Evolutionary conservation across 2,113 vertebrate genomes (phyloP).

Genomic region (Pachypanchax playfairii): DNA sequence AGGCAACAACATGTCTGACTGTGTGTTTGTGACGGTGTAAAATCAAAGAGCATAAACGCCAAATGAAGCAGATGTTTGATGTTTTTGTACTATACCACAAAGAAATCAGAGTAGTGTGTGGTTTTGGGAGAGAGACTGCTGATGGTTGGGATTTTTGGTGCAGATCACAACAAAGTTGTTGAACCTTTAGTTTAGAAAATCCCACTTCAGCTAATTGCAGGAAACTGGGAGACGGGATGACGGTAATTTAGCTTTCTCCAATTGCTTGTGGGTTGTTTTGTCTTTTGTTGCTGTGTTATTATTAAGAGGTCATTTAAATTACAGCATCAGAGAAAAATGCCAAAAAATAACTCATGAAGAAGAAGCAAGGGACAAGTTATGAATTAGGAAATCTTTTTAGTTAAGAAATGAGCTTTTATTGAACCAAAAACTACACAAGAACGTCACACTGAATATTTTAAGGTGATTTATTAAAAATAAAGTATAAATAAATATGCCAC

Average conservation of each 20-base stretch:
- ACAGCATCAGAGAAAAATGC: slow-evolving; percentile 10
- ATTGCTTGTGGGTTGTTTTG: slow-evolving; percentile 8
- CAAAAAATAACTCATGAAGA: not conserved
- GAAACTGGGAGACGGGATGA: slow-evolving; percentile 31
- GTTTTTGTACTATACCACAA: not conserved
- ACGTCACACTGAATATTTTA: slow-evolving; percentile 7
- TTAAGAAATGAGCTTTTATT: too few species aligned
- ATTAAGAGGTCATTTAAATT: slow-evolving; percentile 26
- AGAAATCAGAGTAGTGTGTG: not conserved
- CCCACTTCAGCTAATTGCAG: slow-evolving; percentile 34
- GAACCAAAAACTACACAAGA: not conserved
- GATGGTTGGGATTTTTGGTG: not conserved
- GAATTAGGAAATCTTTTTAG: too few species aligned
- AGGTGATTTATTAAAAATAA: slow-evolving; percentile 72
- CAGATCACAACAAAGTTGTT: not conserved
- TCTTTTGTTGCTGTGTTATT: slow-evolving; percentile 9
- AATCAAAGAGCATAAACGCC: too few species aligned
- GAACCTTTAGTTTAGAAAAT: too few species aligned
- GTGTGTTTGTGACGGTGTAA: too few species aligned
- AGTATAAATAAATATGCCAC: slow-evolving; percentile 73
- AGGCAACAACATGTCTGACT: too few species aligned
- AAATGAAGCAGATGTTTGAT: slow-evolving; percentile 8
- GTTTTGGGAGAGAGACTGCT: not conserved
- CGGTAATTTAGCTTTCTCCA: slow-evolving; percentile 36
- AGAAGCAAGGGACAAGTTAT: too few species aligned